phyloP scores from a whole-genome alignment of 2,113 vertebrate genomes.

The Neotoma lepida region DNA sequence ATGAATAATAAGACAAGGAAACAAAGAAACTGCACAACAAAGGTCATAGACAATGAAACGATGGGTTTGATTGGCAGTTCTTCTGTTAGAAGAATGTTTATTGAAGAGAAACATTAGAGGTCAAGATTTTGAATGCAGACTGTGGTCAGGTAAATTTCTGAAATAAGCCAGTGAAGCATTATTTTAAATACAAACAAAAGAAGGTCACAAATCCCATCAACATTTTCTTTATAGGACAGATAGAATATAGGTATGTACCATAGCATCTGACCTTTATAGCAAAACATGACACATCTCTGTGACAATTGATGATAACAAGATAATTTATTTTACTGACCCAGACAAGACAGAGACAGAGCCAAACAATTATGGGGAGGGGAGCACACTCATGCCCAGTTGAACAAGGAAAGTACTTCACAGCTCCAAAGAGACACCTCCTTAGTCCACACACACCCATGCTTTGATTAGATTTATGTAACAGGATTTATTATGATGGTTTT shows the following conservation, averaged over 20 bases:
- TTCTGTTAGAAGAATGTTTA: neutral
- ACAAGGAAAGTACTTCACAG: neutral
- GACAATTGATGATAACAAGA: neutral
- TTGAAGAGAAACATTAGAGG: neutral
- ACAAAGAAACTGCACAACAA: neutral
- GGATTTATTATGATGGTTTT: neutral
- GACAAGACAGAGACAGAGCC: neutral
- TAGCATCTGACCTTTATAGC: neutral
- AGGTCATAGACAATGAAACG: neutral
- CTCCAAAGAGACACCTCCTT: neutral
- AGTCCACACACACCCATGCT: neutral
- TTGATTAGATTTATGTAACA: neutral
- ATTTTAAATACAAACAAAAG: neutral
- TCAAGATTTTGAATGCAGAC: neutral
- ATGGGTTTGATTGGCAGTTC: neutral
- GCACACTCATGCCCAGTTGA: neutral
- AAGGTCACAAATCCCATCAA: conserved; percentile 14
- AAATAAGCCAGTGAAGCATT: neutral
- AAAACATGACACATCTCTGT: neutral
- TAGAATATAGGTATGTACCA: neutral
- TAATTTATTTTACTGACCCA: neutral
- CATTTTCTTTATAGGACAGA: neutral
- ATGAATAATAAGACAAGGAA: neutral
- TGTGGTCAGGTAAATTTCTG: neutral
- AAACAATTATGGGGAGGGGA: neutral